phyloP scores from a whole-genome alignment of 2,888 invertebrate species.

The Drosophila rellima region DNA sequence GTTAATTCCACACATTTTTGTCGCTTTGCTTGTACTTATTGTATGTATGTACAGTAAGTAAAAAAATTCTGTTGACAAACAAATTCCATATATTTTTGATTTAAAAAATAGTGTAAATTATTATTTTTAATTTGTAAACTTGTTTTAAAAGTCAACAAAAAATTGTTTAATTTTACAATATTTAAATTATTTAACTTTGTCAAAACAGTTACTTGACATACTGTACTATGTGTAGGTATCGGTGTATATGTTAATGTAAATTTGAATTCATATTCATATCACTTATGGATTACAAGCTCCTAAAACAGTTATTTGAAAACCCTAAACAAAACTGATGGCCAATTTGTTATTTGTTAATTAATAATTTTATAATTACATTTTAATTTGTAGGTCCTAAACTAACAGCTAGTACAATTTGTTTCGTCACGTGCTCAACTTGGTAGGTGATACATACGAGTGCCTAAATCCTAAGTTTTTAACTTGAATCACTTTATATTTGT shows the following conservation, averaged over 20 bases:
- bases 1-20: constrained; percentile 29
- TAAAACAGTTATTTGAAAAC: constrained; percentile 79
- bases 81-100: neutral
- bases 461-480: constrained; percentile 80
- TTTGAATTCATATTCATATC: constrained; percentile 80
- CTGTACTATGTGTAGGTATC: constrained; percentile 13
- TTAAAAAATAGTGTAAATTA: neutral
- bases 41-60: constrained; percentile 41
- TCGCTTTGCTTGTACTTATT: constrained; percentile 71
- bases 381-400: constrained; percentile 60
- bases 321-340: constrained; percentile 71
- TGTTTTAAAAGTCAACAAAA: neutral
- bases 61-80: neutral
- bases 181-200: neutral
- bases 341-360: constrained; percentile 30
- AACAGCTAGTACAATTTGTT: constrained; percentile 74
- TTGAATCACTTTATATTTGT: constrained; percentile 74
- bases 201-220: neutral
- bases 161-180: neutral
- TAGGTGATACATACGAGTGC: constrained; percentile 72
- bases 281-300: constrained; percentile 76
- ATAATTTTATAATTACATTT: constrained; percentile 28
- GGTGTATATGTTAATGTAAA: constrained; percentile 37
- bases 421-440: constrained; percentile 70
- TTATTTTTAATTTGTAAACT: neutral